phyloP scores from a whole-genome alignment of 2,113 vertebrate genomes.

The Lichenostomus cassidix region DNA sequence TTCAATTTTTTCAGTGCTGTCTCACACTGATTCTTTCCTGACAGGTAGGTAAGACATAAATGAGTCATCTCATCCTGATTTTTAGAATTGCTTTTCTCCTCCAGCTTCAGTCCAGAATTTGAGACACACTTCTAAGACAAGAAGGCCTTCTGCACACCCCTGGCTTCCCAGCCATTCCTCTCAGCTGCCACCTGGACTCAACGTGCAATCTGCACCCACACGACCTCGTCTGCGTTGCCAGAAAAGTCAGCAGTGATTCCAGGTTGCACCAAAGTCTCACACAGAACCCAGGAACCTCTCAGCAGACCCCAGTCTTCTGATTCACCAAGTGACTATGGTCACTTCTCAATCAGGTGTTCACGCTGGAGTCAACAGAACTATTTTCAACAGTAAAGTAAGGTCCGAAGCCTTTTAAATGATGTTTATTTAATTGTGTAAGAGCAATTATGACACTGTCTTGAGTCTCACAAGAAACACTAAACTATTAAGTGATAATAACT shows the following conservation, averaged over 20 bases:
- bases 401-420: neutral
- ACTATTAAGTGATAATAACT: neutral
- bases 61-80: neutral
- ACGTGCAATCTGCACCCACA: fast-evolving
- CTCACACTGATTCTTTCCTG: neutral
- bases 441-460: neutral
- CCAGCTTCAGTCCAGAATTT: neutral
- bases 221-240: fast-evolving
- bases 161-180: neutral
- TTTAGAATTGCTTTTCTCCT: neutral
- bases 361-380: neutral
- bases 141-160: neutral
- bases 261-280: neutral
- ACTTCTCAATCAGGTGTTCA: neutral
- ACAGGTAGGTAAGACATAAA: neutral
- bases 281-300: neutral
- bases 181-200: neutral
- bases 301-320: neutral
- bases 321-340: neutral
- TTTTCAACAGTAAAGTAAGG: neutral
- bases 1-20: neutral
- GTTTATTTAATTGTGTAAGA: neutral
- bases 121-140: neutral
- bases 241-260: neutral
- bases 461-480: neutral